Conservation (phyloP, 2,113 vertebrate species). For the Boulengeromyrus knoepffleri region DNA sequence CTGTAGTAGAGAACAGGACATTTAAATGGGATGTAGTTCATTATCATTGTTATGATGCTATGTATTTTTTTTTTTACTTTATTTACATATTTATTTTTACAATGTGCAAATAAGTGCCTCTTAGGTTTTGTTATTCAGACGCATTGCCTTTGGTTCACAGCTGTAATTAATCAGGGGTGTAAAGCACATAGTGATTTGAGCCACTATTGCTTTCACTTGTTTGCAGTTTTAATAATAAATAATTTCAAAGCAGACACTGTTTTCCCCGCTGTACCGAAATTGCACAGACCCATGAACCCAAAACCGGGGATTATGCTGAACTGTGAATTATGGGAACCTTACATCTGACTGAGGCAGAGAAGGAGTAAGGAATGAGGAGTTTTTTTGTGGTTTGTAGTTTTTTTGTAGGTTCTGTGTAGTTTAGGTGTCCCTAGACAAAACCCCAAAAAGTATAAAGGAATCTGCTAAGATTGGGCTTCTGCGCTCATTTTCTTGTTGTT, state of each 20-base stretch:
- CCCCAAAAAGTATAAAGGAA: not conserved
- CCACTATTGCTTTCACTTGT: not conserved
- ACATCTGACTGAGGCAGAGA: not conserved
- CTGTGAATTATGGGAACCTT: not conserved
- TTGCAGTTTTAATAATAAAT: not conserved
- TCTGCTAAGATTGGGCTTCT: not conserved
- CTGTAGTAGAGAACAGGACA: not conserved
- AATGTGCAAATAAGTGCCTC: not conserved
- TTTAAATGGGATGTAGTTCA: not conserved
- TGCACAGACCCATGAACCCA: not conserved
- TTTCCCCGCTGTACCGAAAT: not conserved
- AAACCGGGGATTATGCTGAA: not conserved
- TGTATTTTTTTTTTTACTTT: not conserved
- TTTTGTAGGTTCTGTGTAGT: not conserved
- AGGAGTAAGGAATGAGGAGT: too few species aligned
- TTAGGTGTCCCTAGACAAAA: not conserved
- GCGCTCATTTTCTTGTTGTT: not conserved
- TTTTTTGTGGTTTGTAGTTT: not conserved
- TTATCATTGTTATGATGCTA: not conserved
- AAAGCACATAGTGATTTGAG: too few species aligned
- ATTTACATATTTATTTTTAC: not conserved
- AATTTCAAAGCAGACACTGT: not conserved
- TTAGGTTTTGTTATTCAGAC: not conserved
- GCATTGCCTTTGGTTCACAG: not conserved
- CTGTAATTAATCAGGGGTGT: not conserved